Percentiles rank a stretch among this genome's conserved stretches.
These are phyloP conservation scores for Dolichallabes microphthalmus DNA, from an alignment of 2,113 vertebrate genomes.

Conservation along the genomic window DNA sequence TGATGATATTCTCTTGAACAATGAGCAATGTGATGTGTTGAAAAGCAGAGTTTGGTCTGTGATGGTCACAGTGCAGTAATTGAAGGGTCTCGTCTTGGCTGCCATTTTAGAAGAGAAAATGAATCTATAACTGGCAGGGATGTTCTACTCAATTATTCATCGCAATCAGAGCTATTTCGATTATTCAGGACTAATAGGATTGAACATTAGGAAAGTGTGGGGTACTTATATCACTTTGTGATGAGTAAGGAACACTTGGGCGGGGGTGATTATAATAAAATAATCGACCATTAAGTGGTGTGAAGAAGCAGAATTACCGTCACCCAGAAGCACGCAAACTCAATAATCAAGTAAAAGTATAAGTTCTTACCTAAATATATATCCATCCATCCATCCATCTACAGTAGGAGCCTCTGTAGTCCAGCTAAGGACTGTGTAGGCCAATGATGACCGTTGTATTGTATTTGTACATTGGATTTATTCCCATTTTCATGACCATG, in stretches of 20 bases:
- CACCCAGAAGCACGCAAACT: background rate
- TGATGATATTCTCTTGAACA: background rate
- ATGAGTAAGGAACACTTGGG: background rate
- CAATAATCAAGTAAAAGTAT: no score
- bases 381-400: no score
- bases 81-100: background rate
- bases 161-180: background rate
- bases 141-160: conserved; percentile 5
- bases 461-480: no score
- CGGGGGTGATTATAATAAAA: background rate
- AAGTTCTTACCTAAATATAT: no score
- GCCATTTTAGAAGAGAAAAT: background rate
- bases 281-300: background rate
- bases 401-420: no score
- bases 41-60: background rate
- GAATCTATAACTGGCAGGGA: background rate
- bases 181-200: background rate
- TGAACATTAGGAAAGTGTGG: background rate
- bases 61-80: background rate
- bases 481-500: no score
- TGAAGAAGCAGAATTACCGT: background rate
- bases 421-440: no score
- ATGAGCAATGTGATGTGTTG: background rate
- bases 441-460: no score
- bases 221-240: background rate